Evolutionary conservation across 2,888 invertebrate species (phyloP), one percentile per base, ranked within the genome.

Genomic region (Trachelus stipa): DNA sequence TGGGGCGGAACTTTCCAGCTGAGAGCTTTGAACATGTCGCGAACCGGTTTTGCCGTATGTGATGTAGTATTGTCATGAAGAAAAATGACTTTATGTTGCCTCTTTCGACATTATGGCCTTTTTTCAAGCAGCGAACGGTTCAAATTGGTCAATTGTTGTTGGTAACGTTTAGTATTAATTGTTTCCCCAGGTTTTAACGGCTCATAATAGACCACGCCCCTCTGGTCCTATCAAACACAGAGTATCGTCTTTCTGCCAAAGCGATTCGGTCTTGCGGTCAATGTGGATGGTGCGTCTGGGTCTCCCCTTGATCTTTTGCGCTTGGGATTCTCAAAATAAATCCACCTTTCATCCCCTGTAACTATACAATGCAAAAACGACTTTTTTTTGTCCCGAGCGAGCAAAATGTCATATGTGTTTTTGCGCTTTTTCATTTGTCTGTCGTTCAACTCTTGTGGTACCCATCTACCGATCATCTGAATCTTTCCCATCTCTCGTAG

Each of bases 201-300:
- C 77, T 81, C 81, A 35, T 11, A 71, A 80, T 79, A 40, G 77
- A 73, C 73, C 80, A 81, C 74, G n/a, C 80, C 80, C 34, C 79
- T 79, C 74, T 69, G 77, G 74, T 82, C 81, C 81, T 81, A 82
- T 79, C 76, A 82, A 12, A 83, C 75, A 81, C 81, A 80, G 69
- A 81, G 74, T 9, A 76, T 75, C 81, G 78, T n/a, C 74, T 81
- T 30, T 73, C 40, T 34, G 11, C 9, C 11, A 31, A 23, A 12
- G 23, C 35, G 35, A 11, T 69, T 12, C 23, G n/a, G 2, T 4
- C 1, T 69, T 31, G 69, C 11, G 11, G 69, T 69, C 15, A 3
- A 23, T 69, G 0, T 69, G 1, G 11, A 30, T 11, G n/a, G n/a
- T 69, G 76, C 12, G 79, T 73, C 15, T 11, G 69, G 12, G 3